Evolutionary conservation across 2,113 vertebrate species (phyloP).

Genomic region (Xenopus tropicalis): UCB_Xtro_10.0 CM004447.2:42910501-42911000

Average conservation of each 20-base stretch:
- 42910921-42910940: slow-evolving; percentile 7
- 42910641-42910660: background rate
- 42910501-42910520: slow-evolving; percentile 3
- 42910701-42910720: background rate
- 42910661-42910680: background rate
- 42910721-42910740: slow-evolving; percentile 1
- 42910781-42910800: background rate
- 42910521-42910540: slow-evolving; percentile 6
- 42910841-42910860: background rate
- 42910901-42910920: background rate
- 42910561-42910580: slow-evolving; percentile 20
- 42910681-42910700: background rate
- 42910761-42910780: slow-evolving; percentile 11
- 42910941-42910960: background rate
- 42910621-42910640: background rate
- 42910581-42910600: background rate
- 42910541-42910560: slow-evolving; percentile 19
- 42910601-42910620: background rate
- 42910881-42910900: background rate
- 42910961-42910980: background rate
- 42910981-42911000: background rate
- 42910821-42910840: background rate
- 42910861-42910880: background rate
- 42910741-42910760: slow-evolving; percentile 23
- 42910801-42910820: background rate